phyloP scores from a whole-genome alignment of 2,888 invertebrate genomes.

The Pandemis heparana region DNA sequence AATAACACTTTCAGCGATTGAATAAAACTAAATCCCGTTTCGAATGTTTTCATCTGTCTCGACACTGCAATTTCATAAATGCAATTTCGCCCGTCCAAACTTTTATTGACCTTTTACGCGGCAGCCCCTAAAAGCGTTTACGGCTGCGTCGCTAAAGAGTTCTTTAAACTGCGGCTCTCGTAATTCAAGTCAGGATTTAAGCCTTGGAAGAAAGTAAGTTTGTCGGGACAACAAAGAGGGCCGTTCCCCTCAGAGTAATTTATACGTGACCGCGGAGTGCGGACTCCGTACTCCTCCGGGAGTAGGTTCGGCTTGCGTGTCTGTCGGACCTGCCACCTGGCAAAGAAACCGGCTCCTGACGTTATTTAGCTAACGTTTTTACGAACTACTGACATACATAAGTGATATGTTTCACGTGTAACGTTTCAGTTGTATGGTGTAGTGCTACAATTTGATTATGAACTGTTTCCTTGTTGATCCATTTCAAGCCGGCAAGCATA shows the following conservation, averaged over 20 bases:
- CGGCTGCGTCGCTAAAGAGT: constrained; percentile 64
- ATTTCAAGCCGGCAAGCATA: neutral
- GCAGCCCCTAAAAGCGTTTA: constrained; percentile 42
- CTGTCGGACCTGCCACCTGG: constrained; percentile 56
- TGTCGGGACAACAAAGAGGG: constrained; percentile 78
- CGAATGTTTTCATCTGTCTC: constrained; percentile 1
- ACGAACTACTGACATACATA: constrained; percentile 51
- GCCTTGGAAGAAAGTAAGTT: constrained; percentile 79
- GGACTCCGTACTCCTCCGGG: constrained; percentile 64
- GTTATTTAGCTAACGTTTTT: constrained; percentile 61
- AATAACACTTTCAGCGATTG: too few relatives aligned
- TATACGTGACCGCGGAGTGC: constrained; percentile 79
- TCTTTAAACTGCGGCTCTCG: constrained; percentile 69
- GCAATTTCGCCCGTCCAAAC: constrained; percentile 45
- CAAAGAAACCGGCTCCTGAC: constrained; percentile 60
- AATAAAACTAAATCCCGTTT: too few relatives aligned
- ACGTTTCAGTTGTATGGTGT: neutral
- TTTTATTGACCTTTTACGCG: constrained; percentile 56
- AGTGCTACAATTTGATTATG: neutral
- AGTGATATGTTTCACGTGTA: constrained; percentile 10
- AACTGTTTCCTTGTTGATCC: neutral
- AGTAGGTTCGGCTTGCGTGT: constrained; percentile 65
- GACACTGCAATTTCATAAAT: constrained; percentile 24
- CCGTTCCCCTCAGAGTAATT: constrained; percentile 77
- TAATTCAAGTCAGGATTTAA: constrained; percentile 82